Conservation (phyloP, 2,797 vertebrate genomes). For the Tenualosa ilisha region DNA sequence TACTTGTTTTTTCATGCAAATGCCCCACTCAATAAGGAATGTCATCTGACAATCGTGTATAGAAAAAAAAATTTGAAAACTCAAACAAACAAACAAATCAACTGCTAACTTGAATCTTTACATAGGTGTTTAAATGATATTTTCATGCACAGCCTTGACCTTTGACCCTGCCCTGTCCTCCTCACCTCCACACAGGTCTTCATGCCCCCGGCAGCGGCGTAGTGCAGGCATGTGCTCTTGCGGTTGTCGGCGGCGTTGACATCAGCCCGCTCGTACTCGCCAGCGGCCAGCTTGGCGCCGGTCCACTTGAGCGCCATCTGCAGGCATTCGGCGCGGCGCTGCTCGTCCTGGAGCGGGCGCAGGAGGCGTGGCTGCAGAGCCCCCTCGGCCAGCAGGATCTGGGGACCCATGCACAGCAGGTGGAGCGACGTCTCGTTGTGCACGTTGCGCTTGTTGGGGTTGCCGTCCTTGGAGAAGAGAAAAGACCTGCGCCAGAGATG, state of each 20-base stretch:
- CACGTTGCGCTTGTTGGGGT: conserved; percentile 97
- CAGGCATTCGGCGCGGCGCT: conserved; percentile 88
- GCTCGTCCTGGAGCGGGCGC: conserved; percentile 86
- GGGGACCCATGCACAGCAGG: conserved; percentile 95
- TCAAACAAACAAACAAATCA: too few species aligned
- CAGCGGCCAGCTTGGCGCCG: conserved; percentile 95
- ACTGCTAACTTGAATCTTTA: too few species aligned
- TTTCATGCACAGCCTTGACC: neutral
- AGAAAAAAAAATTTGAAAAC: too few species aligned
- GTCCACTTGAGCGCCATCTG: conserved; percentile 93
- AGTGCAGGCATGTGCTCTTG: conserved; percentile 96
- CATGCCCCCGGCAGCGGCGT: conserved; percentile 97
- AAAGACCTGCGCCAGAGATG: conserved; percentile 80
- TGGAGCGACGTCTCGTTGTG: conserved; percentile 97
- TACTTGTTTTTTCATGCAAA: too few species aligned
- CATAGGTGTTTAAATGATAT: too few species aligned
- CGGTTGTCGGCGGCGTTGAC: conserved; percentile 93
- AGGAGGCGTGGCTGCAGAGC: conserved; percentile 87
- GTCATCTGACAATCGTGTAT: too few species aligned
- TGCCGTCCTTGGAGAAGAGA: conserved; percentile 93
- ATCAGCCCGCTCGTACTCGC: conserved; percentile 91
- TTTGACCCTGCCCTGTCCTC: neutral
- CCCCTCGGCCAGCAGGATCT: conserved; percentile 91
- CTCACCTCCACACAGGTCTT: conserved; percentile 94
- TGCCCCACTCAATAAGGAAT: too few species aligned